Percentiles rank a stretch among this genome's conserved stretches.
Evolutionary conservation across 1,140 invertebrate genomes (phyloP).

Genomic region (Dreissena rostriformis): DNA sequence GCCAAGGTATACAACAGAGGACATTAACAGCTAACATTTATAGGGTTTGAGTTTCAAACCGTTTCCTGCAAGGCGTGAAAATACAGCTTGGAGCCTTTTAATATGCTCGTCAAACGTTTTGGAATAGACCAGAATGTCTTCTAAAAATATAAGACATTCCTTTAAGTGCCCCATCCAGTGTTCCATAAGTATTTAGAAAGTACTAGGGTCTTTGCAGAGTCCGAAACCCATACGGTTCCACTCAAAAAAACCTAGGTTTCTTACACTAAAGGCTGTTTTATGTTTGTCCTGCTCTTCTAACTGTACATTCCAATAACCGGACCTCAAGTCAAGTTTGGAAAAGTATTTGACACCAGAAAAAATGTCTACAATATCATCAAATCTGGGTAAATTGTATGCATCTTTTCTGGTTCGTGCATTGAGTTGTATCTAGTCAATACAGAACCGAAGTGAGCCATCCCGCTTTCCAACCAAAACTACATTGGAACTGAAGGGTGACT

Average conservation of each 20-base stretch:
- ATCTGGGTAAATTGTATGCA: constrained; percentile 1
- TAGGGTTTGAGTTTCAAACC: constrained; percentile 7
- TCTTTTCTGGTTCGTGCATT: neutral
- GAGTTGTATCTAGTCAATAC: constrained; percentile 12
- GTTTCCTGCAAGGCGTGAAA: neutral
- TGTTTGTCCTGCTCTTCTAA: constrained; percentile 47
- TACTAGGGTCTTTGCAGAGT: neutral
- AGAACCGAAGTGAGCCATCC: constrained; percentile 20
- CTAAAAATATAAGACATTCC: constrained; percentile 30
- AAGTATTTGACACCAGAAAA: neutral
- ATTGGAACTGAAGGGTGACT: constrained; percentile 26
- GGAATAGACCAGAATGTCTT: constrained; percentile 9
- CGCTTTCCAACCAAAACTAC: constrained; percentile 21
- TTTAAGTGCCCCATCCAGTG: constrained; percentile 24
- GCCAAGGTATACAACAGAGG: neutral
- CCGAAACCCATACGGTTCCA: constrained; percentile 31
- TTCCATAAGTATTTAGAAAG: constrained; percentile 18
- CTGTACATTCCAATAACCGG: constrained; percentile 14
- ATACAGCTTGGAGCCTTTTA: constrained; percentile 8
- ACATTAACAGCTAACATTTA: constrained; percentile 17
- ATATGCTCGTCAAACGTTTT: neutral
- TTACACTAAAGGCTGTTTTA: constrained; percentile 72
- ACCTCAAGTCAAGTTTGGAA: constrained; percentile 15
- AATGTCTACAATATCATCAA: constrained; percentile 27
- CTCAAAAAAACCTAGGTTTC: constrained; percentile 31